Evolutionary conservation across 1,140 invertebrate genomes (phyloP), one percentile per base, ranked within the genome.

Genomic region (Plodia interpunctella): DNA sequence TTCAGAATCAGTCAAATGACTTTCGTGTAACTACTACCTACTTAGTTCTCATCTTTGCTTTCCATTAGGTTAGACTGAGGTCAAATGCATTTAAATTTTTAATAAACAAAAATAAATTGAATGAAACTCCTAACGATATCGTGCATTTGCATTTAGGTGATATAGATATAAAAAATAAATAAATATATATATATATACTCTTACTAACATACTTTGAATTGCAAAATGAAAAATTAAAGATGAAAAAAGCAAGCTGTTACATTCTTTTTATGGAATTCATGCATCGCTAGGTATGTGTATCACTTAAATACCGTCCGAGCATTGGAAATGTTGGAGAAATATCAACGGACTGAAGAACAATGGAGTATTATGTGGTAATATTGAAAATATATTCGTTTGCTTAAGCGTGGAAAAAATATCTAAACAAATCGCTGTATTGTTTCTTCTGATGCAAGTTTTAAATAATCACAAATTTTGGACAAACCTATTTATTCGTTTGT

Each of bases 341-440:
- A 85, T 80, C 82, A 85, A 70, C 72, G 67, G 73, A 80, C 72
- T 72, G 70, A 74, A 81, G 83, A 88, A 88, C 83, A 88, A 88
- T 88, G 78, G 86, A 72, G 83, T 83, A 87, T 88, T 88, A 88
- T 88, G 86, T 88, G 86, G 79, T 88, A 88, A 88, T 88, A 87
- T 78, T 87, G 80, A 78, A 87, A 87, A 88, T 87, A 85, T 87
- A 88, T 88, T 84, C 83, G 75, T 84, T 83, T 85, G 74, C 71
- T 81, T 79, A 81, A 79, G 78, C 77, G 76, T 76, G 75, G 77
- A 85, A 88, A 86, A 88, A 87, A 77, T 79, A 86, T 78, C 81
- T 86, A 87, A 88, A 87, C 83, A 87, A 86, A 88, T 88, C 81
- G 77, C 66, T 70, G 83, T 82, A 86, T 88, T 88, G 85, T 86